A percentile compares a stretch with the other conserved stretches of the same genome.
Conservation (phyloP, 2,888 invertebrate genomes). For the Apamea crenata region DNA sequence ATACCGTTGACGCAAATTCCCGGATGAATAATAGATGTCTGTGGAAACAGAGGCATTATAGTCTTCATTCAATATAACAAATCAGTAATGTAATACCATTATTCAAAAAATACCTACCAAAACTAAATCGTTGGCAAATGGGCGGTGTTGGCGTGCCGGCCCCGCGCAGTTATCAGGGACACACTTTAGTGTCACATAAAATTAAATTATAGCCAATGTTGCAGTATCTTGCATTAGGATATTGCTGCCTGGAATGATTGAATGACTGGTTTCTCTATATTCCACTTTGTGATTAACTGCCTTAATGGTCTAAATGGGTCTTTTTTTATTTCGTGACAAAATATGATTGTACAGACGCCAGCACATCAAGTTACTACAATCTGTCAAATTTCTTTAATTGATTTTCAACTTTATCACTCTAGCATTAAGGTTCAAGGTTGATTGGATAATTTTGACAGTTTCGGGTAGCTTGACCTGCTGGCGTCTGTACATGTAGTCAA, state of each 20-base stretch:
- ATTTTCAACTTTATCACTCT: no score
- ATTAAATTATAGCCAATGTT: constrained; percentile 79
- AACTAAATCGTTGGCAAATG: constrained; percentile 37
- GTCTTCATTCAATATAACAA: constrained; percentile 5
- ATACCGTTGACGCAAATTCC: no score
- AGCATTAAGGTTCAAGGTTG: no score
- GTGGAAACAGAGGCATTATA: neutral
- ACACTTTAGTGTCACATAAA: constrained; percentile 80
- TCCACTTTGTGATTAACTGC: neutral
- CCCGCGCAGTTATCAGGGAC: constrained; percentile 70
- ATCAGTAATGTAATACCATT: constrained; percentile 27
- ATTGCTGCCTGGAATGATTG: constrained; percentile 1
- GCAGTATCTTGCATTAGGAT: constrained; percentile 69
- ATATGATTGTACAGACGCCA: no score
- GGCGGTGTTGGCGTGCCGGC: constrained; percentile 27
- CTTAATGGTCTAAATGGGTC: neutral
- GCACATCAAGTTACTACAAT: no score
- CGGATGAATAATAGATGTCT: neutral
- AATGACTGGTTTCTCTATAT: neutral
- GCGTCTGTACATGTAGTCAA: no score
- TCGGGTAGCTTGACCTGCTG: no score
- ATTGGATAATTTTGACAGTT: no score
- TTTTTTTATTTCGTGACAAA: no score
- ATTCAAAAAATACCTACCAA: constrained; percentile 13
- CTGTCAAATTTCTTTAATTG: no score